Conservation (phyloP, 2,113 vertebrate genomes). For the Typhlomys cinereus region DNA sequence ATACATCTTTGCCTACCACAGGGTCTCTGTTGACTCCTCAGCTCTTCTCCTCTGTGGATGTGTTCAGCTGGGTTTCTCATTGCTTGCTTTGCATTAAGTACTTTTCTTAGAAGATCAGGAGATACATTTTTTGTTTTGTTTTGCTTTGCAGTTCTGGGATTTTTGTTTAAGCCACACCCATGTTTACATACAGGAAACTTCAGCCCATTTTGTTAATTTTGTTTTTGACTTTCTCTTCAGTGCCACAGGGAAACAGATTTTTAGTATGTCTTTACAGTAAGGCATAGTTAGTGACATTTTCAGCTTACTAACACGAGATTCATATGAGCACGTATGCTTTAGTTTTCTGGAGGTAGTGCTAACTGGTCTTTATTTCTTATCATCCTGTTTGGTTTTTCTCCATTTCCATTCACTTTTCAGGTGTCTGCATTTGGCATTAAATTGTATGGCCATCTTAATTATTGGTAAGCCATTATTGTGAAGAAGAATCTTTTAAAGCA, state of each 20-base stretch:
- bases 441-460: not conserved
- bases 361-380: not conserved
- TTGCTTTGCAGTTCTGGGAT: not conserved
- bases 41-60: not conserved
- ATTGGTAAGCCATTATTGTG: not conserved
- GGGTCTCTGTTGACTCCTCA: accelerated
- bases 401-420: not conserved
- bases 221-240: not conserved
- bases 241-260: not conserved
- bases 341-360: not conserved
- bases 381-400: not conserved
- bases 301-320: not conserved
- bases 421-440: not conserved
- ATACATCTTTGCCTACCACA: not conserved
- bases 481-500: not conserved
- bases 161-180: not conserved
- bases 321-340: not conserved
- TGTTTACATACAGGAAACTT: not conserved
- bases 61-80: not conserved
- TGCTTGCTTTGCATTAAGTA: not conserved
- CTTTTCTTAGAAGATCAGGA: not conserved
- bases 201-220: not conserved
- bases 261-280: not conserved
- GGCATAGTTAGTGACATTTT: not conserved
- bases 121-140: not conserved